Conservation (phyloP, 2,113 vertebrate species). For the Ciconia boyciana region DNA sequence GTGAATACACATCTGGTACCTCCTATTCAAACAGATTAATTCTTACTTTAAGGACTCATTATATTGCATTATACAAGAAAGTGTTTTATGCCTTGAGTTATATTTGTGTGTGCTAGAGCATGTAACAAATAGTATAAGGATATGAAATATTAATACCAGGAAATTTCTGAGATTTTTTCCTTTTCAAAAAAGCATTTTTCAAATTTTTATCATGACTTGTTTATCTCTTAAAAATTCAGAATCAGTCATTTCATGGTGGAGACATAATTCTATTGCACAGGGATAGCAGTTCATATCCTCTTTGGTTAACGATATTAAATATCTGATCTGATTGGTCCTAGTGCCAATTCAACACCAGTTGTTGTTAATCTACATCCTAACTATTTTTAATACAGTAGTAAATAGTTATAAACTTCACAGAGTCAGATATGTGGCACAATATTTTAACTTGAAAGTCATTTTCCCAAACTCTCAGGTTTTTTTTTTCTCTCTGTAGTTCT, state of each 20-base stretch:
- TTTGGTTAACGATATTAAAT: background rate
- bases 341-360: background rate
- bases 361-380: background rate
- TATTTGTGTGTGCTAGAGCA: background rate
- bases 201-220: background rate
- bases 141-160: background rate
- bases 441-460: background rate
- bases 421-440: background rate
- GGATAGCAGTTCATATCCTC: background rate
- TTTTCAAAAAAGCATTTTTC: background rate
- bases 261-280: background rate
- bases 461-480: background rate
- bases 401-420: background rate
- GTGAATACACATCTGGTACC: slow-evolving; percentile 18
- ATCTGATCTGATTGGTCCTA: background rate
- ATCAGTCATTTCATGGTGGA: background rate
- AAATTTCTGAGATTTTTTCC: background rate
- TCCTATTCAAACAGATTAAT: slow-evolving; percentile 9
- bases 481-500: background rate
- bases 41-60: slow-evolving; percentile 31
- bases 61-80: background rate
- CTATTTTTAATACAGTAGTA: background rate
- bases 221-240: background rate
- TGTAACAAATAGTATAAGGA: background rate
- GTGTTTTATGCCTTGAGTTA: background rate